These are phyloP conservation scores for Hypselothyrea guttata DNA, from an alignment of 2,888 invertebrate genomes.

Conservation along the genomic window DNA sequence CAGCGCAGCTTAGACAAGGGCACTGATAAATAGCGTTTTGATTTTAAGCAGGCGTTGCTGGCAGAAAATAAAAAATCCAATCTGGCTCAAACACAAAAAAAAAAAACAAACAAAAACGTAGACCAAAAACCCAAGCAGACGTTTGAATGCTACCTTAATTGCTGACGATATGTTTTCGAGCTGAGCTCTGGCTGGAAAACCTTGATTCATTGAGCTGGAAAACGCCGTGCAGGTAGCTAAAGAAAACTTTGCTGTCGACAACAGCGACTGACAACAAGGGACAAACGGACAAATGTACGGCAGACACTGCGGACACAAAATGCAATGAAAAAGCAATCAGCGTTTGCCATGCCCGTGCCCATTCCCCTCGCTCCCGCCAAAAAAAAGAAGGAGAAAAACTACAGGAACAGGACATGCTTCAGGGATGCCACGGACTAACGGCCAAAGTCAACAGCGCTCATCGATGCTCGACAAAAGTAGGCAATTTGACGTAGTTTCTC, in stretches of 20 bases:
- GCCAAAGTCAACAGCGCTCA: constrained; percentile 45
- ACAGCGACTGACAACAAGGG: constrained; percentile 18
- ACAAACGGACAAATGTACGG: constrained; percentile 1
- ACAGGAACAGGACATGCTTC: not conserved
- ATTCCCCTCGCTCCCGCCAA: too few species aligned
- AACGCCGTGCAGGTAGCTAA: constrained; percentile 49
- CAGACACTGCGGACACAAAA: constrained; percentile 42
- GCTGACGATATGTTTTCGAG: constrained; percentile 71
- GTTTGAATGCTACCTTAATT: constrained; percentile 74
- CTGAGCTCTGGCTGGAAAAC: constrained; percentile 2
- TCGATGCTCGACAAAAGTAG: constrained; percentile 63
- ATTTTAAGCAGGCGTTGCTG: constrained; percentile 50
- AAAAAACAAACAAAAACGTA: not conserved
- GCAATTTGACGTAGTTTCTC: constrained; percentile 71
- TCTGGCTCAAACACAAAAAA: not conserved
- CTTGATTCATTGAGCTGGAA: constrained; percentile 57
- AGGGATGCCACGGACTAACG: constrained; percentile 24
- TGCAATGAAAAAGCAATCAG: constrained; percentile 76
- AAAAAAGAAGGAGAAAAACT: constrained; percentile 34
- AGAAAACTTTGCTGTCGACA: constrained; percentile 51
- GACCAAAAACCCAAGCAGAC: constrained; percentile 49
- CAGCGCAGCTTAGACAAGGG: constrained; percentile 13
- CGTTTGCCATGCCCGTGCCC: too few species aligned
- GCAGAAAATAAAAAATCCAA: constrained; percentile 16
- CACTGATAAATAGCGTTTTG: constrained; percentile 68